Base-by-base conservation (phyloP, 2,888 invertebrate genomes). In the Tenthredo notha region DNA sequence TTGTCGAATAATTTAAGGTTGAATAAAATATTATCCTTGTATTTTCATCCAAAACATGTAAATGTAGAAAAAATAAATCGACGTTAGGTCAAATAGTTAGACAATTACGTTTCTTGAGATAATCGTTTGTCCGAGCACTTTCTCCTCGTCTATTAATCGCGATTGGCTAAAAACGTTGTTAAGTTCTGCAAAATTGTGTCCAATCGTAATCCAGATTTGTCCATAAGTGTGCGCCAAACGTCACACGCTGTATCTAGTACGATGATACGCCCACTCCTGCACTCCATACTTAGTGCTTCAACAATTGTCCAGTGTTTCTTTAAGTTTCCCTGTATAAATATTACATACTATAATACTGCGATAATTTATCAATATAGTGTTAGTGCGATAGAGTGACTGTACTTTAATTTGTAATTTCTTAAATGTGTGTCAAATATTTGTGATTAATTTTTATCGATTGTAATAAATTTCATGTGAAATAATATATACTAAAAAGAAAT, bases 281-380 rank as follows among this genome's bases (percentile, higher is more conserved):
- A 74, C 72, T 74, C 25, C 25, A 12, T 74, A 40, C 21, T 43
- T 21, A 74, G 37, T 33, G 33, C 37, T 70, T 37, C 70, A 70
- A 70, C 70, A 70, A 70, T 74, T 74, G 72, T 43, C 72, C 72
- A 74, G 43, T 40, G 43, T 74, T 74, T 74, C 43, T 21, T 15
- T 43, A 4, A 43, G 43, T 40, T 74, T 74, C 7, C 21, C 21
- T 43, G 21, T 72, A n/a, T 74, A 40, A 21, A 43, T 74, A 37
- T 21, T 37, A 21, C 43, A 40, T 72, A 37, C 70, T 37, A 25
- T 25, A n/a, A 43, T 74, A 40, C 21, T 74, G 21, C 7, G 21
- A 74, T 43, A 67, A 33, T 67, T 67, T 33, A 33, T 12, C 33
- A 12, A 4, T 67, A 33, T 3, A 67, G 67, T 67, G 33, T 12